Evolutionary conservation across 2,888 invertebrate genomes (phyloP), one percentile per base, ranked within the genome.

Genomic region (Drosophila kanekoi): DNA sequence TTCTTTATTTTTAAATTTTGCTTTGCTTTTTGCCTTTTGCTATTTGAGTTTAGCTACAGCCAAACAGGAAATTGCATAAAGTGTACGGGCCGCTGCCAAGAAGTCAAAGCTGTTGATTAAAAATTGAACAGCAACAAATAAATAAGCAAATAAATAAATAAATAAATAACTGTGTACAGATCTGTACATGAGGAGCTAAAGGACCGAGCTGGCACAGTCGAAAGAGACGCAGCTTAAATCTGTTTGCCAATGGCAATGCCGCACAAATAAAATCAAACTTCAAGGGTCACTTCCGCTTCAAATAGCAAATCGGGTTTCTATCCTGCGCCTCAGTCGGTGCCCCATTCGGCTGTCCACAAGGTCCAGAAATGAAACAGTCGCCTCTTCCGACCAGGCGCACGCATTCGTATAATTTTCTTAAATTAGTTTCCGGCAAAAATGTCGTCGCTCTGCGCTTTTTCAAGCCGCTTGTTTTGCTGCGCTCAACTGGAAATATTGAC

Each of bases 281-380:
- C 86, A 89, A 89, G 85, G 85, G 85, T 87, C 85, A 84, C 84
- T 85, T 85, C 85, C 89, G 89, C 87, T 72, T 89, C 85, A 64
- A 81, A 86, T 79, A 53, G 72, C 79, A 87, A 81, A 84, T 87
- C 84, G 76, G 81, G 71, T 64, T 74, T 70, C 72, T 77, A 69
- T 65, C 28, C 75, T 66, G 60, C 59, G 44, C 38, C 59, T 16
- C 28, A 51, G 58, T 14, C 59, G n/a, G 37, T 40, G 43, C 40
- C 45, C n/a, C 41, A 58, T 57, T 51, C 44, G 18, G 28, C 28
- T 48, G 68, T 53, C 67, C 74, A 53, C 47, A 40, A 59, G 28
- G 59, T 72, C 66, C 58, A 66, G 65, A 76, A 71, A 71, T 56
- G 58, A 81, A 84, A 72, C 81, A 72, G 72, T 61, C 51, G 61